phyloP scores from a whole-genome alignment of 2,888 invertebrate species.

The Eupeodes latifasciatus region DNA sequence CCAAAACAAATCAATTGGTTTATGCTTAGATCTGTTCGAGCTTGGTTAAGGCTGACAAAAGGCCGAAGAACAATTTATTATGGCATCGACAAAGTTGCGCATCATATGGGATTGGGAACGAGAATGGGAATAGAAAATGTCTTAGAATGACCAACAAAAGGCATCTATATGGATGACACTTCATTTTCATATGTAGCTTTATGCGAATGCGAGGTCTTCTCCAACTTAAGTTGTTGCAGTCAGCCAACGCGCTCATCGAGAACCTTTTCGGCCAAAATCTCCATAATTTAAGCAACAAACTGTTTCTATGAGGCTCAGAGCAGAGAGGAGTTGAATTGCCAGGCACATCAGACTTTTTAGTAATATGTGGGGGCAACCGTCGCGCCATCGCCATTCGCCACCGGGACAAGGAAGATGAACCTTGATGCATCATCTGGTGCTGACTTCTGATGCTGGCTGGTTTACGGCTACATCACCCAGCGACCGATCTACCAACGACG shows the following conservation, averaged over 20 bases:
- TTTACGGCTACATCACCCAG: too few relatives aligned
- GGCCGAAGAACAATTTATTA: constrained; percentile 66
- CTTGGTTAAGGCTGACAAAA: constrained; percentile 43
- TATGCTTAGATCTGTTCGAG: background rate
- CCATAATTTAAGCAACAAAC: constrained; percentile 60
- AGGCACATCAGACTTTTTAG: constrained; percentile 42
- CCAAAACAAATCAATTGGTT: constrained; percentile 41
- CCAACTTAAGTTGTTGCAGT: background rate
- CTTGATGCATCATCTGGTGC: constrained; percentile 40
- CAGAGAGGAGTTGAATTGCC: constrained; percentile 55
- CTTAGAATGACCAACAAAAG: constrained; percentile 68
- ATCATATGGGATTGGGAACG: constrained; percentile 57
- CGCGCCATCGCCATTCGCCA: too few relatives aligned
- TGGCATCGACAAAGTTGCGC: constrained; percentile 40
- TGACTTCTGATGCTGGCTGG: background rate
- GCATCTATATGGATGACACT: constrained; percentile 48
- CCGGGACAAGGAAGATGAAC: constrained; percentile 22
- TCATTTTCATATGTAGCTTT: constrained; percentile 43
- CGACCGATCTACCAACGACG: background rate
- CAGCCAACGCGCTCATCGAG: constrained; percentile 6
- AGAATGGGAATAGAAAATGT: constrained; percentile 52
- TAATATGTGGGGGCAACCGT: constrained; percentile 38
- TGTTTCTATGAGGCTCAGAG: constrained; percentile 26
- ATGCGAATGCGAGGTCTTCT: constrained; percentile 8
- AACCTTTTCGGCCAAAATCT: constrained; percentile 56